These are phyloP conservation scores for Whitmania pigra DNA, from an alignment of 1,140 invertebrate genomes.

Conservation along the genomic window DNA sequence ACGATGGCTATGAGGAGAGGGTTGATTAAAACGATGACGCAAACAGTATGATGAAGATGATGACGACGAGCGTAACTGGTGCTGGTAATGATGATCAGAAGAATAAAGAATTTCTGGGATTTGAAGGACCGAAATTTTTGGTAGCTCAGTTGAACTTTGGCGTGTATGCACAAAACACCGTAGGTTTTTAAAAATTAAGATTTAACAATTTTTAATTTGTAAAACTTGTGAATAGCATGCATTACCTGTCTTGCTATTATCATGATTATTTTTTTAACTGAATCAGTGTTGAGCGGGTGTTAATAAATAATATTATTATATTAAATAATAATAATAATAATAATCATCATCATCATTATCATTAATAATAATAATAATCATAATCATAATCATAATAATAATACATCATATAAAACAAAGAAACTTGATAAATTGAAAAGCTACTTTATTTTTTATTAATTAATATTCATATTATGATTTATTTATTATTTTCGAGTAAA, in stretches of 20 bases:
- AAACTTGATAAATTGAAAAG: too few species aligned
- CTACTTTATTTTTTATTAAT: too few species aligned
- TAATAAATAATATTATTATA: too few species aligned
- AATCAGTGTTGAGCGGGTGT: too few species aligned
- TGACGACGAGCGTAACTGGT: background rate
- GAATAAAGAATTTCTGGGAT: background rate
- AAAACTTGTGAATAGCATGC: background rate
- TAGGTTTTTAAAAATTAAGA: background rate
- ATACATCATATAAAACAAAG: too few species aligned
- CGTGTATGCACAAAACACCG: too few species aligned
- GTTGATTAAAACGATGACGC: too few species aligned
- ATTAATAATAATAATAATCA: background rate
- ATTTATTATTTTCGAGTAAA: background rate
- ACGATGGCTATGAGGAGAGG: too few species aligned
- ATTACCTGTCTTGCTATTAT: background rate
- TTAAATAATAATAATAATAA: conserved; percentile 1
- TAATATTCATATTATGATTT: background rate
- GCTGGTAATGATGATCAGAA: background rate
- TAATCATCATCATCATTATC: background rate
- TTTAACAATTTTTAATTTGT: background rate
- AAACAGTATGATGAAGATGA: background rate
- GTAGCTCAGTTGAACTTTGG: too few species aligned
- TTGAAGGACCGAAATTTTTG: background rate
- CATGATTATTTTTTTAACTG: background rate
- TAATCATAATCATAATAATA: background rate